Percentiles rank a stretch among this genome's conserved stretches.
Evolutionary conservation across 2,888 invertebrate species (phyloP).

Genomic region (Hartigia nigra): DNA sequence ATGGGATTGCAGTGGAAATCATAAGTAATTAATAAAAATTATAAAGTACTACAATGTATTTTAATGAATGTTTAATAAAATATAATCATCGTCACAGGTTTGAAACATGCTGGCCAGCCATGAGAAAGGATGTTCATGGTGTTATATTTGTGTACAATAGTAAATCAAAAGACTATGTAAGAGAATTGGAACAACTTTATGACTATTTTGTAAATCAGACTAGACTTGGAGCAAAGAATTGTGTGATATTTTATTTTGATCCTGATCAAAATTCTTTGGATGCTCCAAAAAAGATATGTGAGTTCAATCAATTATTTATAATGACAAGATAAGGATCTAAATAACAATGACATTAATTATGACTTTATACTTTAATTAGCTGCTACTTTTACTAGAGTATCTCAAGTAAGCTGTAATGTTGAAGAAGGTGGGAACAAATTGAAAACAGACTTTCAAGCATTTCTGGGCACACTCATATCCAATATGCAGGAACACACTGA

Average conservation of each 20-base stretch:
- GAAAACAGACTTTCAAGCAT: constrained; percentile 69
- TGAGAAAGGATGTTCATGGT: constrained; percentile 76
- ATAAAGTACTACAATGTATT: constrained; percentile 1
- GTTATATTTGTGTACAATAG: constrained; percentile 77
- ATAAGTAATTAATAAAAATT: constrained; percentile 68
- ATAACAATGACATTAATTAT: not conserved
- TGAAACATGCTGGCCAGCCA: constrained; percentile 82
- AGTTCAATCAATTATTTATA: constrained; percentile 40
- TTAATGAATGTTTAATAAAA: not conserved
- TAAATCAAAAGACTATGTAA: constrained; percentile 67
- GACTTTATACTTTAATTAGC: constrained; percentile 59
- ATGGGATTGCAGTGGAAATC: constrained; percentile 85
- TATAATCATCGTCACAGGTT: constrained; percentile 69
- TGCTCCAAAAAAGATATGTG: constrained; percentile 69
- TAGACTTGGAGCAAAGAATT: constrained; percentile 74
- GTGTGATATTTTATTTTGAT: constrained; percentile 73
- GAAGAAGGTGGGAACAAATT: constrained; percentile 72
- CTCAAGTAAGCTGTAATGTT: constrained; percentile 71
- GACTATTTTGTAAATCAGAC: constrained; percentile 78
- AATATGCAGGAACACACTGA: constrained; percentile 47
- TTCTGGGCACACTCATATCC: constrained; percentile 50
- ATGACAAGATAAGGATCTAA: not conserved
- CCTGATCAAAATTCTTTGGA: constrained; percentile 67
- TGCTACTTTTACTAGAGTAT: constrained; percentile 71
- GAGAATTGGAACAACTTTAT: constrained; percentile 73